Conservation (phyloP, 2,888 invertebrate genomes). For the Rotaria macrura region DNA sequence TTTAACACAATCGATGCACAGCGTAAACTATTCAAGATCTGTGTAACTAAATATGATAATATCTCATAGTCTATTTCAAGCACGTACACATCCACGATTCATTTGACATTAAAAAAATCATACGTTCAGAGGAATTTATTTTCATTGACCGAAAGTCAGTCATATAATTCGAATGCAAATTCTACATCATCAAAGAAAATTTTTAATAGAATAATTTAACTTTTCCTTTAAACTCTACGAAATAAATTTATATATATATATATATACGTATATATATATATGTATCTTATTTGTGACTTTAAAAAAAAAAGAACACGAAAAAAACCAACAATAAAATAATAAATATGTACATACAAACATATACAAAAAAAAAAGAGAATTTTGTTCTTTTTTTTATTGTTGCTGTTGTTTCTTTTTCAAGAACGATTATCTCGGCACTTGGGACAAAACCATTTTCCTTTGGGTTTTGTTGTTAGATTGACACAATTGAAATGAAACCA, state of each 20-base stretch:
- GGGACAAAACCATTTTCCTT: conserved; percentile 36
- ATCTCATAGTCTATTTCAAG: too few relatives aligned
- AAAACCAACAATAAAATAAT: conserved; percentile 8
- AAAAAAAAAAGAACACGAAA: not conserved
- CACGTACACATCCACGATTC: too few relatives aligned
- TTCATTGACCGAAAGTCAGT: too few relatives aligned
- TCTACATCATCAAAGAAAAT: too few relatives aligned
- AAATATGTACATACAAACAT: conserved; percentile 20
- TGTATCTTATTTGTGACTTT: not conserved
- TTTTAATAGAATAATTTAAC: not conserved
- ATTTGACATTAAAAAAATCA: too few relatives aligned
- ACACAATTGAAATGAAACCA: conserved; percentile 37
- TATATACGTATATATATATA: too few relatives aligned
- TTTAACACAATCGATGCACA: too few relatives aligned
- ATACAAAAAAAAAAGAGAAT: not conserved
- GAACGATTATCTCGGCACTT: conserved; percentile 33
- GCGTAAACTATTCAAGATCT: too few relatives aligned
- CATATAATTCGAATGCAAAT: too few relatives aligned
- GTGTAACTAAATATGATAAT: too few relatives aligned
- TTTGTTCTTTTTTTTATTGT: not conserved
- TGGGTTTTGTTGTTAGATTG: conserved; percentile 33
- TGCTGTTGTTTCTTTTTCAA: not conserved
- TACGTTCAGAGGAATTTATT: too few relatives aligned
- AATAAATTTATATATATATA: not conserved
- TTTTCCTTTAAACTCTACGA: not conserved